Base-by-base conservation (phyloP, 2,888 invertebrate genomes). In the Lepetodrilus schrolli region DNA sequence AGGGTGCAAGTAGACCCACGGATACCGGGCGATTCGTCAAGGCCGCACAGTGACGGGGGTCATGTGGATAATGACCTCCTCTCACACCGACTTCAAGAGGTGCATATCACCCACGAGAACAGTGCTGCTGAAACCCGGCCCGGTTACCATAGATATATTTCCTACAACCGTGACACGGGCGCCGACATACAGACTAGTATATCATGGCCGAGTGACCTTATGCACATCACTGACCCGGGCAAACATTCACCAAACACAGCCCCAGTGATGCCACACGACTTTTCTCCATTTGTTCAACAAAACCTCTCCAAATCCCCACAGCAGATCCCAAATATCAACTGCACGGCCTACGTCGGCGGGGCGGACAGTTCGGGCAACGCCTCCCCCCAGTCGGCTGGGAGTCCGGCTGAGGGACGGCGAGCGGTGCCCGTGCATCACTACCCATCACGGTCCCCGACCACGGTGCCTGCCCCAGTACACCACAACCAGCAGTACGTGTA, bases 261-360 rank as follows among this genome's bases (percentile, higher is more conserved):
- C 17, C 78, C 80, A 5, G 75, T 81, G 21, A 51, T 77, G 49
- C 74, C 79, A 5, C 75, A 70, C 73, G 82, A 82, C 51, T 75
- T 83, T 17, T 76, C 77, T 51, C 78, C 80, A 51, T 84, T 78
- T 66, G 77, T 82, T 50, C 72, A 69, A 3, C 30, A 17, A 68
- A 71, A 36, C 21, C 23, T 49, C 13, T 20, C 20, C 47, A 49
- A 50, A 36, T 43, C 68, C 17, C 34, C 74, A 34, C 48, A 58
- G n/a, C 70, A 70, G 49, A 74, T 74, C 23, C 74, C 74, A 13
- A 74, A 74, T 70, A 74, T 72, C 65, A 72, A 72, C 47, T 72
- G 72, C 66, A 58, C 58, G 20, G 50, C 50, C 17, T 37, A 70
- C 50, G n/a, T n/a, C n/a, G 30, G 70, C n/a, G 68, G 68, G 8